A percentile compares a stretch with the other conserved stretches of the same genome.
phyloP scores from a whole-genome alignment of 2,797 vertebrate genomes.

The Betta splendens region DNA sequence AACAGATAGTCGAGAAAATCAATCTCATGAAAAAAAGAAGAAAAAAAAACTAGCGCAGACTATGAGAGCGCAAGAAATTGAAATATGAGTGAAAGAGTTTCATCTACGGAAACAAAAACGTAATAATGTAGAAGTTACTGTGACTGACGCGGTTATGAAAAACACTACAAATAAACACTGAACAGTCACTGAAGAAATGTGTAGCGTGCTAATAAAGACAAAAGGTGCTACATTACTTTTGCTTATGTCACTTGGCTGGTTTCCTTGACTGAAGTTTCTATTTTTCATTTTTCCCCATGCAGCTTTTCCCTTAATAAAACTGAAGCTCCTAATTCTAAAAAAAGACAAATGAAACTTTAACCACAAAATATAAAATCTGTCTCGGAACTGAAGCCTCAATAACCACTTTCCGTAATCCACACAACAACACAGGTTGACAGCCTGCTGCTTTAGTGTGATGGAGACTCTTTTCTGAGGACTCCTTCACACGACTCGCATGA shows the following conservation, averaged over 20 bases:
- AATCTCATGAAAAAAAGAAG: neutral
- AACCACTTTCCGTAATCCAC: slow-evolving; percentile 6
- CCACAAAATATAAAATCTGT: too few species aligned
- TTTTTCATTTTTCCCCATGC: neutral
- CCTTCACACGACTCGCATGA: slow-evolving; percentile 56
- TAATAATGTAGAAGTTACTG: too few species aligned
- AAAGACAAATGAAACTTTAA: neutral
- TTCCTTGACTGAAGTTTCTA: slow-evolving; percentile 11
- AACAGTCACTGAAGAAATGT: neutral
- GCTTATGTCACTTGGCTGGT: neutral
- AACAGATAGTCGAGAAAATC: neutral
- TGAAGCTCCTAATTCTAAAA: neutral
- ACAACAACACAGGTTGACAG: neutral
- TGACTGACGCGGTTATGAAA: too few species aligned
- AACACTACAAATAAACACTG: neutral
- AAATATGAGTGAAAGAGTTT: neutral
- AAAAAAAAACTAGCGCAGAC: neutral
- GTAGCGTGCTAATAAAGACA: neutral
- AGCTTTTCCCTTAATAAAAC: slow-evolving; percentile 4
- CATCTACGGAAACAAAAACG: neutral
- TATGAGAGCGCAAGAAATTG: neutral
- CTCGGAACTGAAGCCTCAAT: neutral
- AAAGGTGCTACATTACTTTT: neutral
- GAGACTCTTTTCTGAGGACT: too few species aligned
- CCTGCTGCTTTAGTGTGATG: slow-evolving; percentile 1